Conservation (phyloP, 2,888 invertebrate species). For the Calameuta filiformis region DNA sequence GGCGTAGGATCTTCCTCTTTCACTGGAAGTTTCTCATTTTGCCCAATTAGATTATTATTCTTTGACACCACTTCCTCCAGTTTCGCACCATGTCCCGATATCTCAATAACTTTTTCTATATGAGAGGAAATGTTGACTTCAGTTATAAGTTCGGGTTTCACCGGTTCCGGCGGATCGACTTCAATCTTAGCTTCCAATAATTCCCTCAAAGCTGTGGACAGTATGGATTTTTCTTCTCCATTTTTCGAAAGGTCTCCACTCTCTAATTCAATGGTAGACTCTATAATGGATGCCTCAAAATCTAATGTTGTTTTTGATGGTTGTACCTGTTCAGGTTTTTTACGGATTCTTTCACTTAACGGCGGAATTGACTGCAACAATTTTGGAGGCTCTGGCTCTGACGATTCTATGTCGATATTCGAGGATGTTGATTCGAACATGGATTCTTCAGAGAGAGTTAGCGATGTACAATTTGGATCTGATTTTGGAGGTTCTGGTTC, state of each 20-base stretch:
- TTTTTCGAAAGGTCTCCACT: constrained; percentile 38
- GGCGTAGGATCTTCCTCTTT: constrained; percentile 19
- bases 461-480: constrained; percentile 1
- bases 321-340: constrained; percentile 48
- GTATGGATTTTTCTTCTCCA: constrained; percentile 50
- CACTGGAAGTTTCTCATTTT: background rate
- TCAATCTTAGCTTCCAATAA: constrained; percentile 57
- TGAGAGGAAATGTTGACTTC: constrained; percentile 34
- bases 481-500: constrained; percentile 8
- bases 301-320: constrained; percentile 50
- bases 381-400: constrained; percentile 41
- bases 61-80: constrained; percentile 6
- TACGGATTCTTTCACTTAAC: constrained; percentile 59
- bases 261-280: constrained; percentile 57
- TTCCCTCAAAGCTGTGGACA: constrained; percentile 56
- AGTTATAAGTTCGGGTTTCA: constrained; percentile 17
- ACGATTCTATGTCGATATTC: constrained; percentile 47
- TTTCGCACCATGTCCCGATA: constrained; percentile 8
- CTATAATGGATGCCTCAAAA: constrained; percentile 60
- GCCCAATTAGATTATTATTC: background rate
- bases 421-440: constrained; percentile 51
- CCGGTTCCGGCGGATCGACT: constrained; percentile 29
- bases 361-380: constrained; percentile 60
- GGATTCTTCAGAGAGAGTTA: constrained; percentile 46
- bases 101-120: constrained; percentile 7